Conservation (phyloP, 2,797 vertebrate genomes). For the Xiphorhynchus erythropygius region DNA sequence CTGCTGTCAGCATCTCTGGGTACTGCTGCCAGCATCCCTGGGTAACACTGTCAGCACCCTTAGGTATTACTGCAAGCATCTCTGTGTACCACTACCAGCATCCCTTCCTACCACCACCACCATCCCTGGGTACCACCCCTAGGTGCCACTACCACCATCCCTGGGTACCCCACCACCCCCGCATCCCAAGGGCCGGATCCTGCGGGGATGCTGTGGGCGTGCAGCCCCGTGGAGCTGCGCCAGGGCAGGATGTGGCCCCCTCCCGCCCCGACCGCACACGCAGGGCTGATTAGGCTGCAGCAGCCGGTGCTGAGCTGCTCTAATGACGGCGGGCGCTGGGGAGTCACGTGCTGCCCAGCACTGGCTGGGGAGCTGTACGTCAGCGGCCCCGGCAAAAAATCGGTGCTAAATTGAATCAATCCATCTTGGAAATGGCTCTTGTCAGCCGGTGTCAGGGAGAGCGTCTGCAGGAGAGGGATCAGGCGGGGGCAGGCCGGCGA, state of each 20-base stretch:
- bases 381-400: slow-evolving; percentile 79
- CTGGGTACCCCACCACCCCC: background rate
- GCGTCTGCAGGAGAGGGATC: slow-evolving; percentile 74
- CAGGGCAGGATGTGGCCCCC: slow-evolving; percentile 3
- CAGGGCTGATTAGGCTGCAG: slow-evolving; percentile 30
- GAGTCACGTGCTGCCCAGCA: slow-evolving; percentile 64
- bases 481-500: slow-evolving; percentile 54
- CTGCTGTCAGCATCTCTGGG: background rate
- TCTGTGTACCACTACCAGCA: background rate
- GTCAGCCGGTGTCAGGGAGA: slow-evolving; percentile 82
- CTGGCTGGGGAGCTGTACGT: slow-evolving; percentile 77
- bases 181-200: rapidly evolving
- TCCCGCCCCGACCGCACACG: rapidly evolving
- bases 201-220: rapidly evolving
- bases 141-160: background rate
- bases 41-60: background rate
- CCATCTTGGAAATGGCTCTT: slow-evolving; percentile 87
- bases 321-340: slow-evolving; percentile 69
- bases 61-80: background rate
- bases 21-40: background rate
- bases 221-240: rapidly evolving
- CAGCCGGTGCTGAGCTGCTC: slow-evolving; percentile 46
- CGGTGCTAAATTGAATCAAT: slow-evolving; percentile 88
- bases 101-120: background rate
- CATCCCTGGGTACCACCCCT: background rate